Conservation (phyloP, 2,797 vertebrate genomes). For the Microhierax caerulescens region DNA sequence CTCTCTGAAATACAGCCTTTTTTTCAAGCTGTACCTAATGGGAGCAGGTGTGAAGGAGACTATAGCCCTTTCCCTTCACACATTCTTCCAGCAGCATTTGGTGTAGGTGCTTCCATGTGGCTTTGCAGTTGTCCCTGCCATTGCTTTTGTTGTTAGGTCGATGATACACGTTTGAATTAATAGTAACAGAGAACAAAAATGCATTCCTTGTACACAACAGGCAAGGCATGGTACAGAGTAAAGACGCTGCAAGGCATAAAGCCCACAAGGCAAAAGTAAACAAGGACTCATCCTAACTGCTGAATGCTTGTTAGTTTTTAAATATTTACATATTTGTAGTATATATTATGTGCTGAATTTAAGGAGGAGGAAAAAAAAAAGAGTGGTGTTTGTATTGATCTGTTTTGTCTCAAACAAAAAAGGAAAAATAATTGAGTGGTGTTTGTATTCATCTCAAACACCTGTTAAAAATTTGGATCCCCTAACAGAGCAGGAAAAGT, state of each 20-base stretch:
- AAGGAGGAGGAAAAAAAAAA: not conserved
- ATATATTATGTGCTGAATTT: not conserved
- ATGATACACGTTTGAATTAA: constrained; percentile 10
- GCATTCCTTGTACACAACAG: not conserved
- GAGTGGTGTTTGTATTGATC: not conserved
- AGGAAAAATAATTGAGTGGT: not conserved
- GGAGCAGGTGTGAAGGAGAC: not conserved
- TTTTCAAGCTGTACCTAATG: not conserved
- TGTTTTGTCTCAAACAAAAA: not conserved
- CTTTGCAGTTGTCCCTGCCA: not conserved
- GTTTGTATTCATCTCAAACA: not conserved
- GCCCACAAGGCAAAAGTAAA: not conserved
- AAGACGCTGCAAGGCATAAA: not conserved
- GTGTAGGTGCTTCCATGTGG: not conserved
- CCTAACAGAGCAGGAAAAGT: not conserved
- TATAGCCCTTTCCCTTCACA: not conserved
- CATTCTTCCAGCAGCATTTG: not conserved
- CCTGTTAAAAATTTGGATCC: too few species aligned
- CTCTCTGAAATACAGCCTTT: not conserved
- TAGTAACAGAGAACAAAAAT: not conserved
- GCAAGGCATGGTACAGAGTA: not conserved
- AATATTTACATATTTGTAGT: not conserved
- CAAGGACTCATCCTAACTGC: not conserved
- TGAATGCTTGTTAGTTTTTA: not conserved
- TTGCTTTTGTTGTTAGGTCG: not conserved